These are phyloP conservation scores for Apus apus DNA, from an alignment of 2,113 vertebrate species.

Conservation along the genomic window DNA sequence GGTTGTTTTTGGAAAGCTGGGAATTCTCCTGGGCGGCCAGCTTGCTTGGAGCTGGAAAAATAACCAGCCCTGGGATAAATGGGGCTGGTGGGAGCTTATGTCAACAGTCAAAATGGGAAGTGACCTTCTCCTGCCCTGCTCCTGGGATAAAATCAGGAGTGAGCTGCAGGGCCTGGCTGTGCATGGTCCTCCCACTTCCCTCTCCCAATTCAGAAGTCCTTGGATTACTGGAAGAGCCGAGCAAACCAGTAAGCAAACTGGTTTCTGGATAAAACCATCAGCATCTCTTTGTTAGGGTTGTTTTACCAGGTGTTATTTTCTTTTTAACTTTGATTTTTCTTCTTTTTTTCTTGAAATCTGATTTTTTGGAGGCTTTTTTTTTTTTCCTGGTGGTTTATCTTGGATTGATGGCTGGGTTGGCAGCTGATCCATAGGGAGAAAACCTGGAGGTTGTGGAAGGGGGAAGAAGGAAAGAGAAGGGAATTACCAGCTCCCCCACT, in stretches of 20 bases:
- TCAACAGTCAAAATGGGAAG: slow-evolving; percentile 7
- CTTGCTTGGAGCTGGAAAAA: background rate
- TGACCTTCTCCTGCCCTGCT: background rate
- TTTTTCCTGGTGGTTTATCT: fast-evolving
- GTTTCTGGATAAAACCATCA: background rate
- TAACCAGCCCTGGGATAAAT: background rate
- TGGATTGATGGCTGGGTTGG: background rate
- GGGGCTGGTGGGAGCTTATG: background rate
- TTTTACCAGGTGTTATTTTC: background rate
- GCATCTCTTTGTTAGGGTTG: background rate
- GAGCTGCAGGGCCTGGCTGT: background rate
- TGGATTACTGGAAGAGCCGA: background rate
- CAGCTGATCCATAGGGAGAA: fast-evolving
- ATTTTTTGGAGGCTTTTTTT: background rate
- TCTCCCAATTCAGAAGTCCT: background rate
- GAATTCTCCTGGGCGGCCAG: background rate
- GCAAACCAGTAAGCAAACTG: background rate
- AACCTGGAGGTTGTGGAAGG: background rate
- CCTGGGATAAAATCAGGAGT: background rate
- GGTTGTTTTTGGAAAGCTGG: background rate
- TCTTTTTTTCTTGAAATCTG: background rate
- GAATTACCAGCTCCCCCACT: background rate
- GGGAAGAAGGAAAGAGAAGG: background rate
- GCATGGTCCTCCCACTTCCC: background rate
- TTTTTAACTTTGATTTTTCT: background rate